Evolutionary conservation across 2,888 invertebrate species (phyloP), one percentile per base, ranked within the genome.

Genomic region (Argynnis bischoffii): DNA sequence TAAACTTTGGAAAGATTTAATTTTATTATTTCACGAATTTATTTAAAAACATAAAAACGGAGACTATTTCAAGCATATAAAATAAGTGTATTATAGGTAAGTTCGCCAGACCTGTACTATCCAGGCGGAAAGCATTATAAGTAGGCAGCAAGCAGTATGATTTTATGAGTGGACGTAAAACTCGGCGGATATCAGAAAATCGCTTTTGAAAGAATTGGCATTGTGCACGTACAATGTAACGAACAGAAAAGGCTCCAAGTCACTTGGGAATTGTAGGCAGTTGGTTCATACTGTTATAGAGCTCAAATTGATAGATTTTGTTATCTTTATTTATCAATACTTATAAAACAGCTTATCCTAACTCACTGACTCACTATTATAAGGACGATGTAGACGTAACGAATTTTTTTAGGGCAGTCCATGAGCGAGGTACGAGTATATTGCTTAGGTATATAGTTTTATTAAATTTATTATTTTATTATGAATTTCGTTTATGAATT

Each of bases 101-200:
- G 48, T 26, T 26, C 57, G 18, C 41, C 15, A 41, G 46, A 47
- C 11, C 35, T 41, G 26, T n/a, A 48, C 59, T 53, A 57, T 57
- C 16, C 53, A 41, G n/a, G 14, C 14, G 57, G 65, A 51, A 65
- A 53, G 41, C 53, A 15, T 46, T 65, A 26, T 65, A 53, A 26
- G 51, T 57, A 66, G 50, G 61, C 57, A 53, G 61, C 64, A 63
- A 53, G 61, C 64, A 63, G 51, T 66, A 69, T 68, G 66, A 67
- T 73, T 72, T 73, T 70, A 73, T 65, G 67, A 56, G 54, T 67
- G 54, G 57, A 65, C 64, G 64, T 70, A 67, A 65, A 67, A 59
- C 56, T 64, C 65, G 46, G 14, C 26, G 41, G 65, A 56, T 65
- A 57, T 65, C 65, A 56, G 56, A 16, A 65, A 65, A 65, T 57